Conservation (phyloP, 2,888 invertebrate species). For the Pseudolycoriella hygida region DNA sequence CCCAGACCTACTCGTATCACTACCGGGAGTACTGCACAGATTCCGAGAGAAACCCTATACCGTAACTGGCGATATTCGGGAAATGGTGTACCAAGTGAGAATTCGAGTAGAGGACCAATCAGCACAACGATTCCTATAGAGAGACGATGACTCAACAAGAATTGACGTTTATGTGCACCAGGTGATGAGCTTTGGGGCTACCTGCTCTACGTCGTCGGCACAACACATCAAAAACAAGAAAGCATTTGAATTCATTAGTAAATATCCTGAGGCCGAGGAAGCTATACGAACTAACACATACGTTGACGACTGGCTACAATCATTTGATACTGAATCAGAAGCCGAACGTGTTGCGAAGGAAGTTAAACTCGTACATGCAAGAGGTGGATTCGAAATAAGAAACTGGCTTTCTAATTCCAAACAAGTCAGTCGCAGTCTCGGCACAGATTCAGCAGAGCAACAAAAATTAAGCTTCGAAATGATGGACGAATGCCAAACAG, state of each 20-base stretch:
- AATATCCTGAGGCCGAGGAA: not conserved
- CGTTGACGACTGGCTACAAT: no score
- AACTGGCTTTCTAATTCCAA: not conserved
- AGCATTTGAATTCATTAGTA: not conserved
- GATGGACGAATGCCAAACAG: not conserved
- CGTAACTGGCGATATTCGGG: slow-evolving; percentile 9
- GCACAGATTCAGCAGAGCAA: not conserved
- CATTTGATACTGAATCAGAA: no score
- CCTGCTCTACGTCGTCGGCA: no score
- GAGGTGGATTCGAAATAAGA: not conserved
- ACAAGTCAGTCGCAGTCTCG: not conserved
- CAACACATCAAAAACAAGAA: not conserved
- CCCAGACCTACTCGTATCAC: slow-evolving; percentile 9
- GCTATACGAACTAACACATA: not conserved
- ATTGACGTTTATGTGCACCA: not conserved
- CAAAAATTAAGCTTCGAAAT: not conserved
- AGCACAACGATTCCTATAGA: slow-evolving; percentile 10
- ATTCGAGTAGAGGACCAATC: slow-evolving; percentile 7
- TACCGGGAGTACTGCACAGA: slow-evolving; percentile 11
- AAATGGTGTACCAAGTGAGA: slow-evolving; percentile 7
- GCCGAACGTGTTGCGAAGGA: not conserved
- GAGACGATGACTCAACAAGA: not conserved
- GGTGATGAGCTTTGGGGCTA: not conserved
- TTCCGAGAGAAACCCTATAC: slow-evolving; percentile 9
- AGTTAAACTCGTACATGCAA: not conserved